These are phyloP conservation scores for Octonoba sinensis DNA, from an alignment of 2,888 invertebrate genomes.

Conservation along the genomic window DNA sequence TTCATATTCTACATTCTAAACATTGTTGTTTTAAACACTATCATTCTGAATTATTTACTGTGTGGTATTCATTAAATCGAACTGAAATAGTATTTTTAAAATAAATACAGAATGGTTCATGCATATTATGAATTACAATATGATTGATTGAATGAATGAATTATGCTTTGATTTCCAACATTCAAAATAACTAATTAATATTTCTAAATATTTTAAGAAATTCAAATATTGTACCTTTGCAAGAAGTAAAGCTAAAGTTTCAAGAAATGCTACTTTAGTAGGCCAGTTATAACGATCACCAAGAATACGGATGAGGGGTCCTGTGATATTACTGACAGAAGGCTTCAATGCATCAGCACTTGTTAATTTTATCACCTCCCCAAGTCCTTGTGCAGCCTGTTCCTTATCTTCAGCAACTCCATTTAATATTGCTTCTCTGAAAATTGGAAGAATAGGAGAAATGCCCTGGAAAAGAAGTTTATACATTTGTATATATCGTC, in stretches of 20 bases:
- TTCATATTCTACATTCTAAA: too few relatives aligned
- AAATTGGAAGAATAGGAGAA: slow-evolving; percentile 91
- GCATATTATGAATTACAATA: too few relatives aligned
- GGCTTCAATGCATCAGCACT: slow-evolving; percentile 90
- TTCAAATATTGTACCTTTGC: slow-evolving; percentile 78
- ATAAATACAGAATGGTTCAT: too few relatives aligned
- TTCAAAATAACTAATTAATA: too few relatives aligned
- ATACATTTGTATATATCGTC: slow-evolving; percentile 1
- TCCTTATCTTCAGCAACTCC: slow-evolving; percentile 96
- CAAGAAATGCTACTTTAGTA: slow-evolving; percentile 95
- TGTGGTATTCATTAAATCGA: too few relatives aligned
- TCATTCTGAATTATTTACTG: too few relatives aligned
- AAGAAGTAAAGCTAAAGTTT: slow-evolving; percentile 91
- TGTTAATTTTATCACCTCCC: slow-evolving; percentile 85
- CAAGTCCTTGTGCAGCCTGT: slow-evolving; percentile 91
- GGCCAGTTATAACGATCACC: slow-evolving; percentile 94
- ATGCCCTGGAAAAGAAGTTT: slow-evolving; percentile 78
- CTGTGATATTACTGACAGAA: slow-evolving; percentile 96
- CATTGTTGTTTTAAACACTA: too few relatives aligned
- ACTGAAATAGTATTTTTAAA: too few relatives aligned
- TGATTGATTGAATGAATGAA: too few relatives aligned
- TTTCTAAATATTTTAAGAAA: too few relatives aligned
- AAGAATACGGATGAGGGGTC: slow-evolving; percentile 95
- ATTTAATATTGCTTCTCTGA: slow-evolving; percentile 95
- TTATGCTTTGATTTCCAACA: too few relatives aligned